Evolutionary conservation across 1,140 invertebrate species (phyloP), one percentile per base, ranked within the genome.

Genomic region (Meloidogyne chitwoodi): DNA sequence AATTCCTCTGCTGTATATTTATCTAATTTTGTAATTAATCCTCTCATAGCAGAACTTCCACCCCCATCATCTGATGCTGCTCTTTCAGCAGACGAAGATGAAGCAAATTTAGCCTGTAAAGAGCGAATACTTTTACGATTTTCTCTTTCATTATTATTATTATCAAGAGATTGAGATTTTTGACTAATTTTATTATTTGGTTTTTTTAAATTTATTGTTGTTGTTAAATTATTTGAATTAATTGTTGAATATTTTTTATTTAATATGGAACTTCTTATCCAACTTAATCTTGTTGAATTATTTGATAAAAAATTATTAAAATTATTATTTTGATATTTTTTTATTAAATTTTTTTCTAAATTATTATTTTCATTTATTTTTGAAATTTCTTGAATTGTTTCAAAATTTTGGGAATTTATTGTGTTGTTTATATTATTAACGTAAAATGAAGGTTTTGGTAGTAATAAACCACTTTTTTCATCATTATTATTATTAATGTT

Each of bases 1-100:
- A 85, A 77, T 68, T 85, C 84, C 56, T 83, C 86, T 31, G 78
- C 66, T 22, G 86, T 76, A 61, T 85, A 85, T 68, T 83, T 83
- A 41, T 84, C 81, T 44, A 85, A 75, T 24, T 76, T 84, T n/a
- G 76, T 82, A 68, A 85, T 79, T 56, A 75, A 41, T 82, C 24
- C 70, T 76, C n/a, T 68, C n/a, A 38, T 68, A 22, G 44, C 77
- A 69, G 34, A 78, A 72, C 5, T 83, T 26, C 76, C 56, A 24
- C 56, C 68, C 8, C 29, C 71, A 64, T 74, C 71, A 38, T 4
- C n/a, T n/a, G n/a, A 24, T 24, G 75, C n/a, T 0, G 76, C 74
- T 22, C 65, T 68, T 65, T 69, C 38, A 34, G 73, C 77, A 11
- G 56, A 71, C 38, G 19, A 66, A n/a, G 19, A 24, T 27, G 61